Base-by-base conservation (phyloP, 1,140 invertebrate genomes). In the Melitaea cinxia region DNA sequence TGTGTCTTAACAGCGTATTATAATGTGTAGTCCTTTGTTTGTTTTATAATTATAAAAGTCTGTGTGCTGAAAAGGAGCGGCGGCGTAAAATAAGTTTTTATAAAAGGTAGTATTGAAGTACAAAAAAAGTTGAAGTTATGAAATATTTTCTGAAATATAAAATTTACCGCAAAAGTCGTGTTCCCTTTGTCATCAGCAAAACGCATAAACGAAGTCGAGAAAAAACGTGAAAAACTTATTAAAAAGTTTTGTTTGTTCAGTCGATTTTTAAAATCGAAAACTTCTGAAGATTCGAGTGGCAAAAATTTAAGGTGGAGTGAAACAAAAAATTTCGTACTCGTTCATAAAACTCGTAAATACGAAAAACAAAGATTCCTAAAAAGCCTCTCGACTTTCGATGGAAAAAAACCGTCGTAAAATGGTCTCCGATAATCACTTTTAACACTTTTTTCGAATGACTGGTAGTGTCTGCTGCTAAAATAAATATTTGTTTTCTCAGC, bases 401-500 rank as follows among this genome's bases (percentile, higher is more conserved):
- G 0, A 47, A 47, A 47, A n/a, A 21, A 47, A 23, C 14, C 42
- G 2, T 1, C 30, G 30, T 37, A 60, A 52, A 60, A 60, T 37
- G 42, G 1, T 24, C 10, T 12, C 28, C 28, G 28, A 52, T 52
- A 52, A 52, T 49, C 15, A 42, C 53, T 56, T 63, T 45, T 9
- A 47, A 15, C 42, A 37, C 45, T 52, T 60, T 63, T 70, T 67
- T 69, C 55, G 54, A 21, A 17, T 39, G 61, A 57, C 57, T 64
- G 15, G 37, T 54, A 33, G 17, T 62, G 42, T 63, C 30, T 63
- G 37, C 60, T 63, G 59, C 21, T 56, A 54, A 26, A 71, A 67
- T 59, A 73, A 83, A 83, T 79, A 80, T 79, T 83, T 75, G 74
- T 70, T 68, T 54, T 70, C 52, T 28, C 66, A 68, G 73, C 62